phyloP scores from a whole-genome alignment of 2,888 invertebrate species.

The Agrilus biguttatus region DNA sequence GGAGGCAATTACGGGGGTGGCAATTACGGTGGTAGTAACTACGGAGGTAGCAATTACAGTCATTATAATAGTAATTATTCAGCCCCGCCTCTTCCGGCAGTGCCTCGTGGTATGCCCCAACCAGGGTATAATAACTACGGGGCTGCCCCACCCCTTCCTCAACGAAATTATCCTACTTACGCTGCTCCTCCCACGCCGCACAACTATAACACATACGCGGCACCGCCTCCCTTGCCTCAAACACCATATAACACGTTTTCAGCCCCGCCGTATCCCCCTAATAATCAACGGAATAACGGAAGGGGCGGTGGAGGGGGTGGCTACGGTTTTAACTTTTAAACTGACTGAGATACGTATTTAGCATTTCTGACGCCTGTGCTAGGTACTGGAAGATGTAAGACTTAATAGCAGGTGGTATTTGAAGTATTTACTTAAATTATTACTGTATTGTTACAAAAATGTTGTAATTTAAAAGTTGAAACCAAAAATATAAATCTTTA shows the following conservation, averaged over 20 bases:
- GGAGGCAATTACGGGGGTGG: constrained; percentile 2
- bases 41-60: not conserved
- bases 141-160: constrained; percentile 5
- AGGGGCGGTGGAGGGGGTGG: not conserved
- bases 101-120: not conserved
- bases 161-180: constrained; percentile 4
- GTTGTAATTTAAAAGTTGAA: too few relatives aligned
- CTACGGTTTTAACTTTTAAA: too few relatives aligned
- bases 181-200: not conserved
- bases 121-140: not conserved
- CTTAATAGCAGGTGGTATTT: too few relatives aligned
- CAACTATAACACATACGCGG: not conserved
- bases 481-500: too few relatives aligned
- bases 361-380: too few relatives aligned
- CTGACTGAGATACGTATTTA: too few relatives aligned
- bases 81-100: constrained; percentile 1
- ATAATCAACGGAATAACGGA: not conserved
- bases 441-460: too few relatives aligned
- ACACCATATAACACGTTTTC: constrained; percentile 1
- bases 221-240: constrained; percentile 3
- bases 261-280: constrained; percentile 1
- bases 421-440: too few relatives aligned
- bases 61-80: constrained; percentile 2
- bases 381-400: too few relatives aligned
- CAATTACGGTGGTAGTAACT: constrained; percentile 1